These are phyloP conservation scores for Rhimphoctona megacephalus DNA, from an alignment of 2,888 invertebrate species.

Conservation along the genomic window DNA sequence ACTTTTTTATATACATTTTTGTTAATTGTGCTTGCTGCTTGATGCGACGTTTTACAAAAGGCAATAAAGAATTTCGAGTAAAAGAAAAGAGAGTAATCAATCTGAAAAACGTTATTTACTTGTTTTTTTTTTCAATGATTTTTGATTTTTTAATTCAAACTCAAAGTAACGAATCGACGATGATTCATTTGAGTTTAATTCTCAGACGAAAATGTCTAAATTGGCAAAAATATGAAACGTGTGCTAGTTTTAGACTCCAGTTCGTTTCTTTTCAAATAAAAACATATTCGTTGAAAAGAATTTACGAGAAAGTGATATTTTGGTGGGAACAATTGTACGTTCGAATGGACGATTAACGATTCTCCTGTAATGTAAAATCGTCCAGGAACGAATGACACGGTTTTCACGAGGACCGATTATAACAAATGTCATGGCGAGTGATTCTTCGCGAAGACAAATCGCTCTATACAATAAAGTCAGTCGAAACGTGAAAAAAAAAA, in stretches of 20 bases:
- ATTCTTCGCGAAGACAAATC: conserved; percentile 53
- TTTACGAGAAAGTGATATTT: conserved; percentile 60
- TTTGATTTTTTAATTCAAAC: neutral
- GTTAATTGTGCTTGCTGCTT: conserved; percentile 39
- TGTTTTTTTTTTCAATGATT: neutral
- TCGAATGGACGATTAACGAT: conserved; percentile 21
- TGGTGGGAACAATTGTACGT: conserved; percentile 33
- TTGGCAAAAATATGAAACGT: neutral
- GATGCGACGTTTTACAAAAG: conserved; percentile 23
- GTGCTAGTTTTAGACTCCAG: neutral
- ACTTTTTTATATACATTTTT: conserved; percentile 44
- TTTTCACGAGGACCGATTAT: conserved; percentile 53
- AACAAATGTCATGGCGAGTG: conserved; percentile 53
- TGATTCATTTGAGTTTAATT: neutral
- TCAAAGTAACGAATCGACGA: neutral
- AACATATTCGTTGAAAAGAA: conserved; percentile 32
- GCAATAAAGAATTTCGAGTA: conserved; percentile 57
- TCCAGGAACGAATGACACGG: conserved; percentile 53
- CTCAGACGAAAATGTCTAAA: neutral
- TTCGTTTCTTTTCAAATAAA: neutral
- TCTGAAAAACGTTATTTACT: neutral
- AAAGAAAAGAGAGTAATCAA: neutral
- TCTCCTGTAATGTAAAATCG: neutral
- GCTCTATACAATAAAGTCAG: conserved; percentile 19
- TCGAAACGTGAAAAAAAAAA: conserved; percentile 6